phyloP scores from a whole-genome alignment of 2,888 invertebrate species.

The Agonopterix heracliana region DNA sequence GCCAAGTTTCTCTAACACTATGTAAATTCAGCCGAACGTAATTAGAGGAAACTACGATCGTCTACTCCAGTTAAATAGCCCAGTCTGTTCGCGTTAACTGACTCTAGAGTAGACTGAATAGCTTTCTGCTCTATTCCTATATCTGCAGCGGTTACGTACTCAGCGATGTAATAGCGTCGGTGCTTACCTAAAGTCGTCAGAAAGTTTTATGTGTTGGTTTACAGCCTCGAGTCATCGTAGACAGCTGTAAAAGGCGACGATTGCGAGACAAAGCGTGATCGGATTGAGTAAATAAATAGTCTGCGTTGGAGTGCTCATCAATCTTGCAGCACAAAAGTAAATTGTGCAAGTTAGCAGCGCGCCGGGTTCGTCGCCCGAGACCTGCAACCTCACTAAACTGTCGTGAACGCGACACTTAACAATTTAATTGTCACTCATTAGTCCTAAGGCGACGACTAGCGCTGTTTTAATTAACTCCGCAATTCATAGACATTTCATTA shows the following conservation, averaged over 20 bases:
- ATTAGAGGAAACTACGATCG: conserved; percentile 52
- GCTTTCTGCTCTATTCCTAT: conserved; percentile 30
- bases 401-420: conserved; percentile 62
- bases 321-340: conserved; percentile 62
- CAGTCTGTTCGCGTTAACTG: conserved; percentile 35
- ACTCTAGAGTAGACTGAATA: conserved; percentile 33
- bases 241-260: conserved; percentile 58
- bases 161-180: conserved; percentile 19
- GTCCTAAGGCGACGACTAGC: conserved; percentile 55
- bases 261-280: conserved; percentile 68
- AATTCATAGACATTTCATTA: conserved; percentile 60
- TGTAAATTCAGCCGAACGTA: conserved; percentile 50
- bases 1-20: conserved; percentile 51
- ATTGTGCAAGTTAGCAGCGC: conserved; percentile 59
- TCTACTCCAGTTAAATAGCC: conserved; percentile 41
- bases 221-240: conserved; percentile 48
- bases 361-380: conserved; percentile 59
- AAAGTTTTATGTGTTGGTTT: conserved; percentile 56
- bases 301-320: conserved; percentile 63
- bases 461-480: conserved; percentile 55
- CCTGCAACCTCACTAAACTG: conserved; percentile 65
- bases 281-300: conserved; percentile 70
- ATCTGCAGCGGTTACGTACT: conserved; percentile 22
- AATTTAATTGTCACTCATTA: conserved; percentile 71
- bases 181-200: conserved; percentile 32